Evolutionary conservation across 2,797 vertebrate genomes (phyloP).

Genomic region (Pempheris klunzingeri): DNA sequence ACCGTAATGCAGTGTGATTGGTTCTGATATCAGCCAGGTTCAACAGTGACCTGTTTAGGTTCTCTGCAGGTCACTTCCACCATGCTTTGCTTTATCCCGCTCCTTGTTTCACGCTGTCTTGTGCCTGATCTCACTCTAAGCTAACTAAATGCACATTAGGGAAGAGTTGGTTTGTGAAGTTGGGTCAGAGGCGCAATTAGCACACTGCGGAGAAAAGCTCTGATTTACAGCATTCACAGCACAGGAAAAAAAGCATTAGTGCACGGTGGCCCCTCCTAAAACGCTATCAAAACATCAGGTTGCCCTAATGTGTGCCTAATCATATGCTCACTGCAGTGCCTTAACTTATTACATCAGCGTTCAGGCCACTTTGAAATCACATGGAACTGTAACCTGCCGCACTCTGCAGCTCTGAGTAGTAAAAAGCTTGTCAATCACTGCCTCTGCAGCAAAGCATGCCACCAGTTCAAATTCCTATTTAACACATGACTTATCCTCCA

Average conservation of each 20-base stretch:
- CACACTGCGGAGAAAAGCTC: conserved; percentile 26
- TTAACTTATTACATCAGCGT: conserved; percentile 28
- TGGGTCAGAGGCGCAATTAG: conserved; percentile 11
- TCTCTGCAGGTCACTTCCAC: conserved; percentile 56
- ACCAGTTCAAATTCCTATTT: conserved; percentile 6
- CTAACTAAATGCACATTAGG: conserved; percentile 41
- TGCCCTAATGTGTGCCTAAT: conserved; percentile 30
- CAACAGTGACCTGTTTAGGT: conserved; percentile 41
- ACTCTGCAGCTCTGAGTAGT: conserved; percentile 10
- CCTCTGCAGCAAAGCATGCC: background rate
- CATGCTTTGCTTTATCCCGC: conserved; percentile 49
- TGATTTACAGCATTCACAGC: conserved; percentile 35
- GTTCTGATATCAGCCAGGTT: conserved; percentile 49
- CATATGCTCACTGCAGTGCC: conserved; percentile 30
- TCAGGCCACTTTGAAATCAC: conserved; percentile 29
- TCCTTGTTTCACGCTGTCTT: conserved; percentile 55
- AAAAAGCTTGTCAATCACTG: conserved; percentile 50
- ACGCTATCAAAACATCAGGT: conserved; percentile 45
- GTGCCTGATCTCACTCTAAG: conserved; percentile 46
- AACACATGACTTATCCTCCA: background rate
- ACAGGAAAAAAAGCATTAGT: conserved; percentile 35
- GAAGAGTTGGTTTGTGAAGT: conserved; percentile 12
- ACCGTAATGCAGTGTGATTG: conserved; percentile 23
- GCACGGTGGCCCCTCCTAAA: conserved; percentile 9
- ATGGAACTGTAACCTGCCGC: background rate